Percentiles rank a stretch among this genome's conserved stretches.
Conservation (phyloP, 2,797 vertebrate genomes). For the Micrastur ruficollis region DNA sequence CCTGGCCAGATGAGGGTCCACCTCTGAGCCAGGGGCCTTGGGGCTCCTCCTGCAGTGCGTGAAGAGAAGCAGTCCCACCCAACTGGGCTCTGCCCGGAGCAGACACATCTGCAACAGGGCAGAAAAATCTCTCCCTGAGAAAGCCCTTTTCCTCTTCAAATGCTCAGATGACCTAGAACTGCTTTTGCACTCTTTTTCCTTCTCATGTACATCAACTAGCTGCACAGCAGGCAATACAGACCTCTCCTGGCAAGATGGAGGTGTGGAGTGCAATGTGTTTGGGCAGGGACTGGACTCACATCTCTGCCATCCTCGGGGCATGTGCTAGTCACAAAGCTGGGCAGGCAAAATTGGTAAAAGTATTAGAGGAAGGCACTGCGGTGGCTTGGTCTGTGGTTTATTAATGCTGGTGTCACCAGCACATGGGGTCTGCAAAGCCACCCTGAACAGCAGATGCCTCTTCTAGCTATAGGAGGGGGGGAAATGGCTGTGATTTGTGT, state of each 20-base stretch:
- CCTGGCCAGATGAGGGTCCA: background rate
- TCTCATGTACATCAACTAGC: fast-evolving
- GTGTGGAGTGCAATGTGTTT: background rate
- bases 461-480: background rate
- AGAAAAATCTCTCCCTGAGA: background rate
- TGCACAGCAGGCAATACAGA: background rate
- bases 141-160: background rate
- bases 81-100: background rate
- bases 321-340: background rate
- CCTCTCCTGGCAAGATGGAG: background rate
- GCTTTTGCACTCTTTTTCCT: background rate
- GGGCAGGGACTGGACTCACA: background rate
- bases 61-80: background rate
- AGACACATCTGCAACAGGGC: background rate
- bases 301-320: fast-evolving
- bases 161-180: background rate
- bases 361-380: background rate
- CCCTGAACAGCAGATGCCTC: background rate
- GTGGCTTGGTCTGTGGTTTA: background rate
- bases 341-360: background rate
- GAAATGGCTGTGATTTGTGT: background rate
- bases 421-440: background rate
- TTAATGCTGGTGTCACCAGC: background rate
- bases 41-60: background rate
- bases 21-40: background rate